Percentiles rank a stretch among this genome's conserved stretches.
phyloP scores from a whole-genome alignment of 2,888 invertebrate species.

The Polydrusus tereticollis region DNA sequence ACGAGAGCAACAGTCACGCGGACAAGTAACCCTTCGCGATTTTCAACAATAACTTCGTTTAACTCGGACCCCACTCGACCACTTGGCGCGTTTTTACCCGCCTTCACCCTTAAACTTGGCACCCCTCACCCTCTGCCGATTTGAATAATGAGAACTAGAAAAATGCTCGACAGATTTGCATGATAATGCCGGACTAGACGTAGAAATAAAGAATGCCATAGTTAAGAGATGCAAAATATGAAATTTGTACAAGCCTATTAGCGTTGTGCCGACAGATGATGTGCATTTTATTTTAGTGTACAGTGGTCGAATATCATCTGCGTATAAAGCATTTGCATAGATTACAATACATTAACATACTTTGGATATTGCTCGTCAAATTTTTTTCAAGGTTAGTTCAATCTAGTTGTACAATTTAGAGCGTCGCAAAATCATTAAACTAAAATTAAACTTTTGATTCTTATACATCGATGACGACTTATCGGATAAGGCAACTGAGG shows the following conservation, averaged over 20 bases:
- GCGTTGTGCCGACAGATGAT: conserved; percentile 28
- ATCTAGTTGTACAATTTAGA: too few relatives aligned
- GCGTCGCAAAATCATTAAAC: too few relatives aligned
- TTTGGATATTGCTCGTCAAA: too few relatives aligned
- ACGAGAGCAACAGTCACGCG: conserved; percentile 12
- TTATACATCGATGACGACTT: too few relatives aligned
- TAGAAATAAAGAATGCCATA: conserved; percentile 8
- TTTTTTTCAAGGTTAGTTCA: too few relatives aligned
- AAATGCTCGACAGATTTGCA: conserved; percentile 21
- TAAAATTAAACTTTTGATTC: too few relatives aligned
- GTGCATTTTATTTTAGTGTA: background rate
- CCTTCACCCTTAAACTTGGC: conserved; percentile 25
- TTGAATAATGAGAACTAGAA: conserved; percentile 33
- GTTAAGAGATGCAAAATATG: conserved; percentile 21
- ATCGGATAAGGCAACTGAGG: too few relatives aligned
- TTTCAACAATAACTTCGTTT: conserved; percentile 13
- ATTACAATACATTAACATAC: too few relatives aligned
- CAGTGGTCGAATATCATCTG: background rate
- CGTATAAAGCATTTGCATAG: background rate
- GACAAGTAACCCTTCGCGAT: conserved; percentile 22
- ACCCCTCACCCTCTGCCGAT: conserved; percentile 21
- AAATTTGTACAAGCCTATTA: conserved; percentile 31
- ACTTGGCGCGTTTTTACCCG: conserved; percentile 20
- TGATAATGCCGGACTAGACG: conserved; percentile 21
- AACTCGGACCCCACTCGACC: background rate